These are phyloP conservation scores for Porites rus DNA, from an alignment of 92 coral and sea anemone species.

Conservation along the genomic window DNA sequence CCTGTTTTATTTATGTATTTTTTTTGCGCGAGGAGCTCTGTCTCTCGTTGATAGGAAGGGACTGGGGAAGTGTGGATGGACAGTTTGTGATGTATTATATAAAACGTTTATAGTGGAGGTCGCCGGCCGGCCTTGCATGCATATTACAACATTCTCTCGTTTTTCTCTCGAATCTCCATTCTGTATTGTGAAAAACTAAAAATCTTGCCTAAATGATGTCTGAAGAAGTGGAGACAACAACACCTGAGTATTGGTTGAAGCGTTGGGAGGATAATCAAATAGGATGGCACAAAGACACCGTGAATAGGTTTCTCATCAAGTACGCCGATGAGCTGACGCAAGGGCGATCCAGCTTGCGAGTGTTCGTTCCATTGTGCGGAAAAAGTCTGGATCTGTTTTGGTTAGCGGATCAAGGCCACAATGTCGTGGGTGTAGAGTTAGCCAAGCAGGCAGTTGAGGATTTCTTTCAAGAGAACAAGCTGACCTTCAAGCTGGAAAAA, in stretches of 20 bases:
- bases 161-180: too few relatives aligned
- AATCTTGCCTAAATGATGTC: not conserved
- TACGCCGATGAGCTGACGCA: slow-evolving; percentile 61
- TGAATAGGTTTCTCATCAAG: slow-evolving; percentile 61
- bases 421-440: slow-evolving; percentile 77
- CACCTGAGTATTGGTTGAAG: slow-evolving; percentile 43
- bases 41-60: too few relatives aligned
- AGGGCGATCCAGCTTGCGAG: slow-evolving; percentile 39
- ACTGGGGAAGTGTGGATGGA: too few relatives aligned
- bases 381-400: slow-evolving; percentile 77
- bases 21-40: too few relatives aligned
- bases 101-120: too few relatives aligned
- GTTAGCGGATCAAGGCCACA: slow-evolving; percentile 81
- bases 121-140: too few relatives aligned
- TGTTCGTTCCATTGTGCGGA: slow-evolving; percentile 82
- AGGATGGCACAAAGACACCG: slow-evolving; percentile 51
- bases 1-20: too few relatives aligned
- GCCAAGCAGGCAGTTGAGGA: slow-evolving; percentile 52
- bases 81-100: too few relatives aligned
- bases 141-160: too few relatives aligned
- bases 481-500: slow-evolving; percentile 35
- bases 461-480: slow-evolving; percentile 69
- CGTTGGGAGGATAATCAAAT: slow-evolving; percentile 44
- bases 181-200: too few relatives aligned
- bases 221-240: not conserved